Conservation (phyloP, 2,113 vertebrate species). For the Cyprinodon brontotheroides region DNA sequence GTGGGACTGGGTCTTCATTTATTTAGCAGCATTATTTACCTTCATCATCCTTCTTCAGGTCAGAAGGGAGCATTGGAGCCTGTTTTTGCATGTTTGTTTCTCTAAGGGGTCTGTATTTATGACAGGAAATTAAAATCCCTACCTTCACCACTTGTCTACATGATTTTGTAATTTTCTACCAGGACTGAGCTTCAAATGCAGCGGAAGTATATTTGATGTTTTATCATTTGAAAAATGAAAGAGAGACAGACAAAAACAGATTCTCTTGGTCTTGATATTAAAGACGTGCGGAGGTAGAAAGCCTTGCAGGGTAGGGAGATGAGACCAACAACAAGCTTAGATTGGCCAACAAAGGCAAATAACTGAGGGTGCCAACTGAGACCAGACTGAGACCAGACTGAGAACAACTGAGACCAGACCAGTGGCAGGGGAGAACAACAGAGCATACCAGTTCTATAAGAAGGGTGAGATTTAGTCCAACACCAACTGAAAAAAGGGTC, state of each 20-base stretch:
- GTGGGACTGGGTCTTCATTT: background rate
- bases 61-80: background rate
- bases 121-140: slow-evolving; percentile 42
- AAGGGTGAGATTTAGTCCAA: too few relatives aligned
- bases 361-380: too few relatives aligned
- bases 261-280: background rate
- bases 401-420: too few relatives aligned
- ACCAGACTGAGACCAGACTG: too few relatives aligned
- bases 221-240: background rate
- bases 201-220: background rate
- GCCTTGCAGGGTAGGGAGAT: background rate
- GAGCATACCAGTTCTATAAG: too few relatives aligned
- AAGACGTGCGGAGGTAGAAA: background rate
- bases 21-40: slow-evolving; percentile 9
- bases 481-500: too few relatives aligned
- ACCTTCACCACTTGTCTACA: slow-evolving; percentile 5
- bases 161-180: background rate
- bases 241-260: background rate
- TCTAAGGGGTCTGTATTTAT: slow-evolving; percentile 13
- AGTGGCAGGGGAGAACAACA: too few relatives aligned
- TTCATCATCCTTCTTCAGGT: slow-evolving; percentile 13
- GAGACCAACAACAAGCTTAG: too few relatives aligned
- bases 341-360: too few relatives aligned
- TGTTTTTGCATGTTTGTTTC: slow-evolving; percentile 7
- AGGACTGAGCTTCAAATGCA: background rate